phyloP scores from a whole-genome alignment of 1,140 invertebrate genomes.

The Drosophila ficusphila region DNA sequence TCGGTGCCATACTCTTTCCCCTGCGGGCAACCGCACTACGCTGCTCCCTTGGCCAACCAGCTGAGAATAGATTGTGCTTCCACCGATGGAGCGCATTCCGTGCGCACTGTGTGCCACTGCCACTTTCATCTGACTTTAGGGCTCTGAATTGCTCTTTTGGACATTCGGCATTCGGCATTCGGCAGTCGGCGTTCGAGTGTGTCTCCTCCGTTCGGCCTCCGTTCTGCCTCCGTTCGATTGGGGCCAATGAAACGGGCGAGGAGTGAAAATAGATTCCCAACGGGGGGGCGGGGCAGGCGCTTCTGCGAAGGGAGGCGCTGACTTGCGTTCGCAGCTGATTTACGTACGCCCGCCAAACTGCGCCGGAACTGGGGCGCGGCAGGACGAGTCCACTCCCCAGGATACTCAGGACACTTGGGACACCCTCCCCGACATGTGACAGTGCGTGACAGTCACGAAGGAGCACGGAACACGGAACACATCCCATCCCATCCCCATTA shows the following conservation, averaged over 20 bases:
- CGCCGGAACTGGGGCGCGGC: not conserved
- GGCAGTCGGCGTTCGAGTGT: constrained; percentile 3
- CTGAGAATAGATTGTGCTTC: too few species aligned
- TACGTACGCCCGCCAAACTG: constrained; percentile 15
- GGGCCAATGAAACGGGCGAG: constrained; percentile 21
- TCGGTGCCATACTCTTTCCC: constrained; percentile 5
- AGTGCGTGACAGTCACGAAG: constrained; percentile 59
- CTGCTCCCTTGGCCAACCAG: too few species aligned
- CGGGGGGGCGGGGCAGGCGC: too few species aligned
- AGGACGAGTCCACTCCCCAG: not conserved
- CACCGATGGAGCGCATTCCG: too few species aligned
- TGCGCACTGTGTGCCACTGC: too few species aligned
- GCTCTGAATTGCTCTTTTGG: constrained; percentile 1
- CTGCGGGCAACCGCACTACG: too few species aligned
- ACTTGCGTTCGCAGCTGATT: constrained; percentile 22
- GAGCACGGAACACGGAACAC: not conserved
- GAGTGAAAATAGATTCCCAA: constrained; percentile 36
- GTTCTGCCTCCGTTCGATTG: constrained; percentile 16
- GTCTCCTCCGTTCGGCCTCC: not conserved
- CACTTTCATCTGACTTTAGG: too few species aligned
- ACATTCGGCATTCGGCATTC: constrained; percentile 14
- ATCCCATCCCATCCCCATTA: too few species aligned
- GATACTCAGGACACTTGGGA: too few species aligned
- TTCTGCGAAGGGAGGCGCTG: too few species aligned
- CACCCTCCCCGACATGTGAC: constrained; percentile 32